Evolutionary conservation across 2,113 vertebrate genomes (phyloP).

Genomic region (Cephalophus harveyi): DNA sequence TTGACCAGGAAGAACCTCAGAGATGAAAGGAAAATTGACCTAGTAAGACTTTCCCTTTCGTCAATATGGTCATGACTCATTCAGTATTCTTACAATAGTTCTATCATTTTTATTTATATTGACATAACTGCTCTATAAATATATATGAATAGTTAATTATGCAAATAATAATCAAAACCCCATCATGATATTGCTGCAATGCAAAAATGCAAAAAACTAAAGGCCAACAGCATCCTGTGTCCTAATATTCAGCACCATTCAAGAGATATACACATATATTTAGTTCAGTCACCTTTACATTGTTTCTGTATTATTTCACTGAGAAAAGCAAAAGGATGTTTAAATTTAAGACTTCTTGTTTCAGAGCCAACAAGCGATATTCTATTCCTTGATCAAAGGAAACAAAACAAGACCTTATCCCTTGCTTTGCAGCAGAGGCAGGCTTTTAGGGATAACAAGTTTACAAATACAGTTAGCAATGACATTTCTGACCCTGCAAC

Average conservation of each 20-base stretch:
- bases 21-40: neutral
- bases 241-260: neutral
- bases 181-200: neutral
- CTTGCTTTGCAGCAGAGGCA: neutral
- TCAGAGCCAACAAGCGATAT: slow-evolving; percentile 24
- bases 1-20: neutral
- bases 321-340: slow-evolving; percentile 52
- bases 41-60: neutral
- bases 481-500: slow-evolving; percentile 31
- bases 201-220: neutral
- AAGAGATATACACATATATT: neutral
- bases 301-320: slow-evolving; percentile 5
- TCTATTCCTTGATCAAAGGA: slow-evolving; percentile 54
- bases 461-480: neutral
- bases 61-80: neutral
- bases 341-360: slow-evolving; percentile 44
- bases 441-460: neutral
- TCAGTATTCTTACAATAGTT: neutral
- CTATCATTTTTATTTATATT: slow-evolving; percentile 1
- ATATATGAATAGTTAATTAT: neutral
- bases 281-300: neutral
- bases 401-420: slow-evolving; percentile 36
- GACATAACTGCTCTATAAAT: neutral
- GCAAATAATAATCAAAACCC: slow-evolving; percentile 4
- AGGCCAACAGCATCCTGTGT: neutral